Evolutionary conservation across 2,888 invertebrate species (phyloP), one percentile per base, ranked within the genome.

Genomic region (Mesochorus sp.): DNA sequence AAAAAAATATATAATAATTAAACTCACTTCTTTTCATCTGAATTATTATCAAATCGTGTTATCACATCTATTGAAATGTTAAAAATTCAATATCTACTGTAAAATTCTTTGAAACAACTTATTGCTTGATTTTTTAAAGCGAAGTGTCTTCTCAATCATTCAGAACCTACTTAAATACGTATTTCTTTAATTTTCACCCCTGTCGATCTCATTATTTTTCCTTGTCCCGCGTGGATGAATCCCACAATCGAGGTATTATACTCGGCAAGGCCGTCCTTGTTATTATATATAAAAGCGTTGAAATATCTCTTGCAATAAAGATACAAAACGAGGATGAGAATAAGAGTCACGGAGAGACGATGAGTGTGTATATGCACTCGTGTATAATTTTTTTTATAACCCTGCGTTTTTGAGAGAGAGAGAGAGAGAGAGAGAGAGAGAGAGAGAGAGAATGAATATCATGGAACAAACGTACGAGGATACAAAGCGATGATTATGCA

Each of bases 221-320:
- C n/a, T n/a, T n/a, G n/a, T n/a, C n/a, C n/a, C n/a, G n/a, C n/a
- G n/a, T n/a, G n/a, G n/a, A 67, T 44, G 28, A 62, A 31, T 24
- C 10, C 6, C 17, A 14, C 3, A 34, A 59, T 66, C 28, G 68
- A 73, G 61, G 73, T 77, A 79, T 68, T 51, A 47, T 12, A 47
- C 2, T 17, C 10, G 42, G 72, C 80, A 79, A 83, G 82, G 81
- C 73, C 73, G 62, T n/a, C n/a, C 71, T 80, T 75, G 66, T 71
- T 76, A 53, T n/a, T n/a, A n/a, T n/a, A n/a, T n/a, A n/a, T n/a
- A 72, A 39, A 67, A 81, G 55, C 59, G 80, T 76, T 67, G 76
- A 79, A 76, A 81, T 74, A 71, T 80, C 55, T 53, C 51, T 57
- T 57, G 51, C 81, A 61, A 34, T 47, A 24, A 37, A 70, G 3